Conservation (phyloP, 2,113 vertebrate genomes). For the Platysteira castanea region DNA sequence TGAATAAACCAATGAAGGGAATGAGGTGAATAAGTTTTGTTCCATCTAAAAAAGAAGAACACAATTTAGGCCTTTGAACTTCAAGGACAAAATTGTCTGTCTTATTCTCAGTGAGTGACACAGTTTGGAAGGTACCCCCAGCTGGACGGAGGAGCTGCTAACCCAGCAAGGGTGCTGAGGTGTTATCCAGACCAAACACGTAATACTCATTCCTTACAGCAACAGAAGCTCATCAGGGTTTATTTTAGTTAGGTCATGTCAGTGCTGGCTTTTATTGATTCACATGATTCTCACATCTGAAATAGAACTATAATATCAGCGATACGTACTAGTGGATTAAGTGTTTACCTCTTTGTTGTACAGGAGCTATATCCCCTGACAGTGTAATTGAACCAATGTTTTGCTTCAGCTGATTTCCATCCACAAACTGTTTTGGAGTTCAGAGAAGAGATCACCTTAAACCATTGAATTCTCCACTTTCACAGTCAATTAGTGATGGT, state of each 20-base stretch:
- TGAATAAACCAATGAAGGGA: not conserved
- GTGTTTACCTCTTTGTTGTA: slow-evolving; percentile 36
- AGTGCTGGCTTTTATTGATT: slow-evolving; percentile 32
- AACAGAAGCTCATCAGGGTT: not conserved
- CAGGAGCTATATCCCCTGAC: slow-evolving; percentile 2
- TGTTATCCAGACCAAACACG: not conserved
- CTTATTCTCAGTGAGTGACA: not conserved
- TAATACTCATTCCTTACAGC: not conserved
- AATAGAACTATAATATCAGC: slow-evolving; percentile 17
- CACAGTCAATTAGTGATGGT: slow-evolving; percentile 70
- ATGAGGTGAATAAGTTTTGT: not conserved
- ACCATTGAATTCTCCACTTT: slow-evolving; percentile 62
- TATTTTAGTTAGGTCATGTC: slow-evolving; percentile 21
- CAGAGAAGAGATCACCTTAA: slow-evolving; percentile 63
- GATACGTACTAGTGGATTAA: not conserved
- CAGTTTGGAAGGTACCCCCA: not conserved
- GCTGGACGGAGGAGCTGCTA: not conserved
- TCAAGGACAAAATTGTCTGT: not conserved
- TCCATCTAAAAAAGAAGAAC: not conserved
- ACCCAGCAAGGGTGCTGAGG: not conserved
- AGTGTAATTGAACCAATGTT: slow-evolving; percentile 34
- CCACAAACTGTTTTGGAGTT: slow-evolving; percentile 59
- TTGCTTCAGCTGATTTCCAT: slow-evolving; percentile 64
- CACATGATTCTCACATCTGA: slow-evolving; percentile 30
- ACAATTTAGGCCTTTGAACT: not conserved